Percentiles rank a stretch among this genome's conserved stretches.
phyloP scores from a whole-genome alignment of 2,797 vertebrate genomes.

The Ctenochaetus hawaiiensis region DNA sequence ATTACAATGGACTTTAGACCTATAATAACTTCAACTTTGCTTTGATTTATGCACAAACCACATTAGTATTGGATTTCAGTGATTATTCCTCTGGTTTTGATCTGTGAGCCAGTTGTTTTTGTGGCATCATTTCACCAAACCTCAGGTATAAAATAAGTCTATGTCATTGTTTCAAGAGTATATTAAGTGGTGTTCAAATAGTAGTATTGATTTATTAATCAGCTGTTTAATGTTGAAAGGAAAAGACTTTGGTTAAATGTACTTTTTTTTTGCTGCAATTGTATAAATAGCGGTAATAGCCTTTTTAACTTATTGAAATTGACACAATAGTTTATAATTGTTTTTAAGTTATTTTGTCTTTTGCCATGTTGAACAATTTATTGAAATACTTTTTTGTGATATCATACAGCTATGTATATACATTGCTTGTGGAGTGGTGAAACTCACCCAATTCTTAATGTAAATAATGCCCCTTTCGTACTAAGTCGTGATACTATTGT shows the following conservation, averaged over 20 bases:
- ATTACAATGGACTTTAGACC: constrained; percentile 8
- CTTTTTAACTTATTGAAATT: background rate
- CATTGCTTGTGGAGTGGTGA: background rate
- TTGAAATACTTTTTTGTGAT: background rate
- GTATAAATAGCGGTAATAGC: too few species aligned
- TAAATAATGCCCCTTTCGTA: too few species aligned
- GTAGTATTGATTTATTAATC: constrained; percentile 9
- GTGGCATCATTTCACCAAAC: constrained; percentile 18
- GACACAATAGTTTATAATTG: background rate
- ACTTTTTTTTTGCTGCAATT: too few species aligned
- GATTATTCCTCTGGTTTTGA: background rate
- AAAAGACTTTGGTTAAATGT: background rate
- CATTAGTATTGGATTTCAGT: constrained; percentile 38
- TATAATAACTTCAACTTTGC: constrained; percentile 32
- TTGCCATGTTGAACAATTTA: background rate
- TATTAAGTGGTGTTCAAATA: background rate
- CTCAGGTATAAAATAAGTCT: background rate
- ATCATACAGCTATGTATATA: background rate
- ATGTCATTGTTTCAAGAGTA: background rate
- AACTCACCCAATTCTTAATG: too few species aligned
- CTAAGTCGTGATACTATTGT: too few species aligned
- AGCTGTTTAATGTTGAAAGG: constrained; percentile 9
- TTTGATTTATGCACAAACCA: constrained; percentile 33
- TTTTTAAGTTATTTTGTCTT: background rate
- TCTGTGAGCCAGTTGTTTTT: constrained; percentile 11